Evolutionary conservation across 1,140 invertebrate species (phyloP).

Genomic region (Drosophila sturtevanti): DNA sequence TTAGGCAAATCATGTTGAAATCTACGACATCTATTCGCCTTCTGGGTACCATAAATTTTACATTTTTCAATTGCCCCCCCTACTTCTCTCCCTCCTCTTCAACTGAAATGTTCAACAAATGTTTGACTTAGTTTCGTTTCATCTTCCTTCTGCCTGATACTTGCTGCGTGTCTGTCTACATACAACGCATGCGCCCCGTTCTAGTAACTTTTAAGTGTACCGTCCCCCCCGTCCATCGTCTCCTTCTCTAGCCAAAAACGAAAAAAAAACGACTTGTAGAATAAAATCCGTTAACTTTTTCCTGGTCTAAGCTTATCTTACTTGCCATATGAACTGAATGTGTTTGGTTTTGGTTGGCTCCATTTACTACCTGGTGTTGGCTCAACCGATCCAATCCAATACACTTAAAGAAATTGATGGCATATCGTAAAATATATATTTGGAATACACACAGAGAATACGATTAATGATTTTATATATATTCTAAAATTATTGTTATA

Average conservation of each 20-base stretch:
- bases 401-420: constrained; percentile 9
- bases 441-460: no score
- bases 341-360: constrained; percentile 30
- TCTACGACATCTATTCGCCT: constrained; percentile 65
- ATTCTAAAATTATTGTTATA: no score
- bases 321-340: constrained; percentile 42
- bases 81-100: background rate
- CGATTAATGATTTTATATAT: no score
- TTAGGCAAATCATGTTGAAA: constrained; percentile 38
- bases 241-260: background rate
- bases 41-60: constrained; percentile 71
- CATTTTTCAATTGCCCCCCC: no score
- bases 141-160: constrained; percentile 35
- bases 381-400: background rate
- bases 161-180: constrained; percentile 71
- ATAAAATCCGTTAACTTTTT: constrained; percentile 56
- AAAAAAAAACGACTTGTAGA: constrained; percentile 14
- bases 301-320: constrained; percentile 50
- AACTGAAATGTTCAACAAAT: constrained; percentile 63
- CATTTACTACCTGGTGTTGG: background rate
- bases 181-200: constrained; percentile 68
- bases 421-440: background rate
- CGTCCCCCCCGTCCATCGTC: background rate
- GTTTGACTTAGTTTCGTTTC: constrained; percentile 74
- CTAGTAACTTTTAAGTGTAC: constrained; percentile 25